phyloP scores from a whole-genome alignment of 2,888 invertebrate genomes.

The Deroplatys truncata region DNA sequence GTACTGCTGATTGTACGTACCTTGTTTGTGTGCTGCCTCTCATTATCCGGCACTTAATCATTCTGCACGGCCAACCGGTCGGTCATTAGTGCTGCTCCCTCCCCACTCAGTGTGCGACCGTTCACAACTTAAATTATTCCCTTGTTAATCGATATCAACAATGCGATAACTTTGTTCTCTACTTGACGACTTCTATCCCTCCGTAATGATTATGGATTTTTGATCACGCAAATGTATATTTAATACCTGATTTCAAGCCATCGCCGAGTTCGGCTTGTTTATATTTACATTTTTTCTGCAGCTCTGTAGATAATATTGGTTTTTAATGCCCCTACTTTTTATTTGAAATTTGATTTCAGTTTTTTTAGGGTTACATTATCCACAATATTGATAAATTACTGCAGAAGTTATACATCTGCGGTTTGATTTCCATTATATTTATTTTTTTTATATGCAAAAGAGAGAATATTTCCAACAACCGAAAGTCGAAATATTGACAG shows the following conservation, averaged over 20 bases:
- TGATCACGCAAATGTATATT: background rate
- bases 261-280: background rate
- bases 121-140: slow-evolving; percentile 12
- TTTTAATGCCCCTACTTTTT: background rate
- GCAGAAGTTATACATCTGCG: background rate
- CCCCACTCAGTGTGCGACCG: background rate
- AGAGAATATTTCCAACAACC: no score
- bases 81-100: background rate
- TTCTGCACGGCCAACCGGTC: background rate
- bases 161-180: background rate
- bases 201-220: background rate
- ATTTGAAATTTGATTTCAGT: background rate
- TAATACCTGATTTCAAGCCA: background rate
- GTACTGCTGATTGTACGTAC: background rate
- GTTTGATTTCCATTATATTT: background rate
- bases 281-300: background rate
- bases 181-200: background rate
- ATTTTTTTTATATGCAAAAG: no score
- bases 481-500: no score
- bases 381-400: background rate
- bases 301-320: background rate
- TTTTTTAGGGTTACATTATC: no score
- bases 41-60: slow-evolving; percentile 10
- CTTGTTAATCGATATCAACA: background rate
- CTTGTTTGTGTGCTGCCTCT: background rate